Percentiles rank a stretch among this genome's conserved stretches.
Conservation (phyloP, 2,113 vertebrate genomes). For the Crotophaga sulcirostris region DNA sequence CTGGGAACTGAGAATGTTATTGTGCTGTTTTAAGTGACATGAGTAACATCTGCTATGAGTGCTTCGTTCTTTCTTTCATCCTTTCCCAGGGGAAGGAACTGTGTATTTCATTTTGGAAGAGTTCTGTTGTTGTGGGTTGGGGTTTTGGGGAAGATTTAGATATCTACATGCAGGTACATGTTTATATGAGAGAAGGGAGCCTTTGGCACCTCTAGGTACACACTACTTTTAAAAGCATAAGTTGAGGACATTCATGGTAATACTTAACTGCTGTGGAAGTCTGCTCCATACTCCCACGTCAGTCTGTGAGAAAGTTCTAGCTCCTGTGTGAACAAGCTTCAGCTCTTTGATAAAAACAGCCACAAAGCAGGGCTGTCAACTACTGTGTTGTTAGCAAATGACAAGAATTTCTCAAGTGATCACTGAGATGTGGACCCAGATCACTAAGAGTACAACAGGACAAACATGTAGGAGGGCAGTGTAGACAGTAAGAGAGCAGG, state of each 20-base stretch:
- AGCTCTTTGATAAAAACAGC: not conserved
- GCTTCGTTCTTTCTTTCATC: slow-evolving; percentile 57
- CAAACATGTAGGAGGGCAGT: not conserved
- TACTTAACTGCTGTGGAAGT: not conserved
- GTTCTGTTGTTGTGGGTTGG: not conserved
- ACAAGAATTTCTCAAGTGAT: not conserved
- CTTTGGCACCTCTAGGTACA: not conserved
- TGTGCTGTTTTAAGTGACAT: slow-evolving; percentile 29
- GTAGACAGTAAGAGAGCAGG: not conserved
- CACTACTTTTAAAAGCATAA: not conserved
- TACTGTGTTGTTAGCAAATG: fast-evolving
- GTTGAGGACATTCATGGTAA: not conserved
- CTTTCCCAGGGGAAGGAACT: slow-evolving; percentile 36
- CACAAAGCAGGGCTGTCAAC: not conserved
- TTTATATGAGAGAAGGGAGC: not conserved
- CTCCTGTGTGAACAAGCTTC: not conserved
- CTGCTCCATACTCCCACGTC: not conserved
- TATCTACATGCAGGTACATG: not conserved
- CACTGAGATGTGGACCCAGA: not conserved
- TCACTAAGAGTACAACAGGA: not conserved
- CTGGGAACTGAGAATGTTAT: slow-evolving; percentile 5
- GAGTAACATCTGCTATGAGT: slow-evolving; percentile 59
- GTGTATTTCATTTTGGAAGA: slow-evolving; percentile 39
- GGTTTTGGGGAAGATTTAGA: slow-evolving; percentile 1
- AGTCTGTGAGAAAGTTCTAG: not conserved